phyloP scores from a whole-genome alignment of 2,113 vertebrate species.

The Pseudopipra pipra region DNA sequence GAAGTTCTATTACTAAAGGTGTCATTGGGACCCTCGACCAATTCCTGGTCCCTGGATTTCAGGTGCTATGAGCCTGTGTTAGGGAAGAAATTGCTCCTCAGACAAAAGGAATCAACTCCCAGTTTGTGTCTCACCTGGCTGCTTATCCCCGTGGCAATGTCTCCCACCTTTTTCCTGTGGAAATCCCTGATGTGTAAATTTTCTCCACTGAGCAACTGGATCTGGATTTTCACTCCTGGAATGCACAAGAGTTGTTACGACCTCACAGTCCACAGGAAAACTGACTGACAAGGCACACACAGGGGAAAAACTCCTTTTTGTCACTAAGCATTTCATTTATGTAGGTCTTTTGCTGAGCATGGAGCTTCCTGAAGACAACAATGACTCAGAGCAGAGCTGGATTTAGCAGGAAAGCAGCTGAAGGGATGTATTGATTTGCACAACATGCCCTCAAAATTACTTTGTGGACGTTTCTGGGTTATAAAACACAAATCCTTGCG shows the following conservation, averaged over 20 bases:
- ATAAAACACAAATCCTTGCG: neutral
- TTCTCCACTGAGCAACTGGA: conserved; percentile 84
- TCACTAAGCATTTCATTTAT: neutral
- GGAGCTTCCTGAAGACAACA: neutral
- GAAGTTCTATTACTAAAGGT: neutral
- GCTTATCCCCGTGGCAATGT: conserved; percentile 94
- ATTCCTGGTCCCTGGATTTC: neutral
- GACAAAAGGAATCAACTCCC: neutral
- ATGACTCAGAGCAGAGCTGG: conserved; percentile 19
- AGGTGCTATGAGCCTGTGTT: neutral
- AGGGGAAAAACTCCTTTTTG: neutral
- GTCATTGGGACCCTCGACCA: neutral
- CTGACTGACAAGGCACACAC: neutral
- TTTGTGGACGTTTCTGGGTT: neutral
- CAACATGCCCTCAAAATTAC: neutral
- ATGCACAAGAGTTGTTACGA: neutral
- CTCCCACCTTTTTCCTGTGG: conserved; percentile 88
- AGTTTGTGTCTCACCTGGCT: conserved; percentile 83
- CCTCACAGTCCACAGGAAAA: neutral
- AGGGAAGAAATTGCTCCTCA: neutral
- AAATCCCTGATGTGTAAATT: conserved; percentile 89
- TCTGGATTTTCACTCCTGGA: conserved; percentile 90
- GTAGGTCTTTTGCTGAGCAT: neutral
- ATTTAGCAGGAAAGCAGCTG: conserved; percentile 17
- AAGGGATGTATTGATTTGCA: neutral